These are phyloP conservation scores for Drosophila pseudotalamancana DNA, from an alignment of 2,888 invertebrate genomes.

Conservation along the genomic window DNA sequence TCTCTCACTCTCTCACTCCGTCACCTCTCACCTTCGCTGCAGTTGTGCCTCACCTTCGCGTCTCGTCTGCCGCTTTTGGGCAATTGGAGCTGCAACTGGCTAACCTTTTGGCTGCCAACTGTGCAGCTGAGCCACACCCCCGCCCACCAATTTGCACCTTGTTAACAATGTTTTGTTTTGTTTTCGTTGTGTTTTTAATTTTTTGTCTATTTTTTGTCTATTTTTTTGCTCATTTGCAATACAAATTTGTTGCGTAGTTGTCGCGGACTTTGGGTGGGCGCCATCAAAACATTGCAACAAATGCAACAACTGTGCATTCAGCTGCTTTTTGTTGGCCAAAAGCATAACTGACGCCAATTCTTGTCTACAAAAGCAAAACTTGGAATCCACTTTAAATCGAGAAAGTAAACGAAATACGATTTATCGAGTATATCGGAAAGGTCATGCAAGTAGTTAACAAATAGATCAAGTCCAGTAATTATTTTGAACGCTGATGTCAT, in stretches of 20 bases:
- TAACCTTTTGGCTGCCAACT: constrained; percentile 54
- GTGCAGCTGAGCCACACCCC: constrained; percentile 52
- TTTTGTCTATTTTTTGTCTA: not conserved
- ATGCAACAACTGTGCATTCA: not conserved
- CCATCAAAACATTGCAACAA: constrained; percentile 28
- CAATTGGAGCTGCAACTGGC: constrained; percentile 49
- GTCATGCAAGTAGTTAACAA: too few relatives aligned
- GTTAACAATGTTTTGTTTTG: constrained; percentile 44
- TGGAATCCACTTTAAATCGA: too few relatives aligned
- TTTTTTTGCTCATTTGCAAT: constrained; percentile 48
- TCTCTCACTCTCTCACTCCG: not conserved
- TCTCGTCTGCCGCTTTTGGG: constrained; percentile 31
- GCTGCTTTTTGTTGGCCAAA: not conserved
- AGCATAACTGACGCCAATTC: constrained; percentile 36
- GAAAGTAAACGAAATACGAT: too few relatives aligned
- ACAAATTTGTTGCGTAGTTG: constrained; percentile 44
- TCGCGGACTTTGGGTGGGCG: constrained; percentile 46
- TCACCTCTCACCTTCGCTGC: not conserved
- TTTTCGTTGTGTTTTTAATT: too few relatives aligned
- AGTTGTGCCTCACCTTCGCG: constrained; percentile 4
- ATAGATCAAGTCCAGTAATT: too few relatives aligned
- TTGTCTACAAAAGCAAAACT: too few relatives aligned
- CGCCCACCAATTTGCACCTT: constrained; percentile 71
- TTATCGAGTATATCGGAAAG: too few relatives aligned
- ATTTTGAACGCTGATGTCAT: too few relatives aligned